Percentiles rank a stretch among this genome's conserved stretches.
Conservation (phyloP, 2,888 invertebrate genomes). For the Diachrysia chrysitis region DNA sequence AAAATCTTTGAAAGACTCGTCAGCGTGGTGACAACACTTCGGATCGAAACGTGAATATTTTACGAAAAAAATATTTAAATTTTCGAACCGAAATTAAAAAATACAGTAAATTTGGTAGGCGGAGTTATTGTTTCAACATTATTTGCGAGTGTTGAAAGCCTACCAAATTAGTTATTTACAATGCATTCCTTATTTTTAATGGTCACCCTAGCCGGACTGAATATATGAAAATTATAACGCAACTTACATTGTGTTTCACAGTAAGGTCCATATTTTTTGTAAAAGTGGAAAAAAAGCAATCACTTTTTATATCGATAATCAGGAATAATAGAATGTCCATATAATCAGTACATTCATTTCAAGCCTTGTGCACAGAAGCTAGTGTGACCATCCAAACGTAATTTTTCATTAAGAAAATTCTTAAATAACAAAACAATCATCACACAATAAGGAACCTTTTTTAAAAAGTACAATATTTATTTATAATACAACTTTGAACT, state of each 20-base stretch:
- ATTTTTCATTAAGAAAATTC: constrained; percentile 67
- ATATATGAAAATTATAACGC: constrained; percentile 55
- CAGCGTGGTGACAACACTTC: constrained; percentile 63
- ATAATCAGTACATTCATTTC: constrained; percentile 63
- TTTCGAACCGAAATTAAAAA: constrained; percentile 44
- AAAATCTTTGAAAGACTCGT: constrained; percentile 67
- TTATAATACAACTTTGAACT: constrained; percentile 71
- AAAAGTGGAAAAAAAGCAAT: constrained; percentile 7
- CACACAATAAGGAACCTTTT: constrained; percentile 84
- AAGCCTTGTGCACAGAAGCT: constrained; percentile 70
- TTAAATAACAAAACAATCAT: constrained; percentile 83
- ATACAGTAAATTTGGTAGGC: constrained; percentile 81
- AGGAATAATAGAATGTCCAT: constrained; percentile 47
- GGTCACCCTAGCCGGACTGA: constrained; percentile 74
- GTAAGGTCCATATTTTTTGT: constrained; percentile 8
- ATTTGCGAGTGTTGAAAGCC: constrained; percentile 77
- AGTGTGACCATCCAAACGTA: constrained; percentile 72
- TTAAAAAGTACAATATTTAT: constrained; percentile 80
- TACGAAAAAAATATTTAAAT: constrained; percentile 41
- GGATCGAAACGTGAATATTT: constrained; percentile 54
- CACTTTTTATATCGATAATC: too few relatives aligned
- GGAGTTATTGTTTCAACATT: constrained; percentile 76
- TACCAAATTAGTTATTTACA: constrained; percentile 87
- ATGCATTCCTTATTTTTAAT: constrained; percentile 79
- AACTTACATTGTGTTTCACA: neutral